Conservation (phyloP, 2,797 vertebrate genomes). For the Syngnathus acus region DNA sequence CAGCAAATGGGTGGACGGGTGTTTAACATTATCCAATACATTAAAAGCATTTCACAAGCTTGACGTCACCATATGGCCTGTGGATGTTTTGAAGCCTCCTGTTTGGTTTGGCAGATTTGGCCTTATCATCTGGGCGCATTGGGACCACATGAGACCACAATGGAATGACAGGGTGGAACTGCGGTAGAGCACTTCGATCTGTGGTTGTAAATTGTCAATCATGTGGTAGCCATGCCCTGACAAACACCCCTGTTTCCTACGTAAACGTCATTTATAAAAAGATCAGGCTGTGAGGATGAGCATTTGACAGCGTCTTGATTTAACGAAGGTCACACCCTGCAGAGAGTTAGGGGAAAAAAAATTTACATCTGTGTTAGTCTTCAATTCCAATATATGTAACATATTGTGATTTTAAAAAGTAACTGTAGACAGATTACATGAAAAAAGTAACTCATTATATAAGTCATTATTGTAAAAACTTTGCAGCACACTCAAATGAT, state of each 20-base stretch:
- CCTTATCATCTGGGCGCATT: background rate
- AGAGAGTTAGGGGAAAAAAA: no score
- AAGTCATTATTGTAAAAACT: background rate
- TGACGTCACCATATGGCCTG: constrained; percentile 1
- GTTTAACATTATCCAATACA: background rate
- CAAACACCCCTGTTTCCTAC: background rate
- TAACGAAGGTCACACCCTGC: no score
- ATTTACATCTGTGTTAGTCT: no score
- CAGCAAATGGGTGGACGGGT: background rate
- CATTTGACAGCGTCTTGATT: background rate
- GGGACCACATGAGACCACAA: background rate
- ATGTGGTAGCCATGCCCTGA: background rate
- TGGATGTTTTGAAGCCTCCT: constrained; percentile 4
- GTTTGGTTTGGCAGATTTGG: background rate
- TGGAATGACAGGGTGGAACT: constrained; percentile 5
- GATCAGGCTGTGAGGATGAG: background rate
- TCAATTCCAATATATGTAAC: no score
- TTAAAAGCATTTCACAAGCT: background rate
- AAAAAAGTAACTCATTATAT: no score
- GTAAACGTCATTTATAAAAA: constrained; percentile 1
- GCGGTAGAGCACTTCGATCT: background rate
- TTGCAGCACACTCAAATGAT: background rate
- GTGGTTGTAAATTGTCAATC: background rate
- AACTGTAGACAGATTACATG: no score
- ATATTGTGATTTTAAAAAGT: no score